Base-by-base conservation (phyloP, 2,797 vertebrate genomes). In the Bradypodion pumilum region DNA sequence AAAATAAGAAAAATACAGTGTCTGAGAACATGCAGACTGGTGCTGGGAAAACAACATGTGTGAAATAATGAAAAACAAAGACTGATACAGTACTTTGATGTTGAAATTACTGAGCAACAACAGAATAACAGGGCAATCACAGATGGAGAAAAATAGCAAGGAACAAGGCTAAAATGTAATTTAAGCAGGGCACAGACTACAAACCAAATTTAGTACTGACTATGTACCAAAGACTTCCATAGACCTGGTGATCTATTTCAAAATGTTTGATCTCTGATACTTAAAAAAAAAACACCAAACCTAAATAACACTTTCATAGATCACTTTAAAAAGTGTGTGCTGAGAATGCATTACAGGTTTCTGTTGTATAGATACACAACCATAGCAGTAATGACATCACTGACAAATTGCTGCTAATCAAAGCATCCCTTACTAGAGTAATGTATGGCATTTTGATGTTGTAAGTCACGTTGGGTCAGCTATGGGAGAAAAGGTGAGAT, bases 1-100 rank as follows among this genome's bases (percentile, higher is more conserved):
- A 93, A 79, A 91, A 81, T 66, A 94, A 90, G 81, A 89, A 91
- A 89, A 95, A 92, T 69, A 63, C 37, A 83, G 72, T 56, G 56
- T 56, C 66, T 88, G 84, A 90, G 76, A 66, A 91, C 40, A 88
- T 59, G 25, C 2, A 87, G 37, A 25, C 32, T 75, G 88, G 49
- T 25, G 27, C 21, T 80, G 6, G 23, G 56, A 25, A 92, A 81
- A 52, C 23, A 25, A 92, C 70, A 10, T 56, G 87, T 13, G 91
- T 21, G 85, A 86, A 89, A 84, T 89, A 44, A 32, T 87, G 0
- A 9, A 90, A 89, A 9, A 78, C 60, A 77, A 70, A 16, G 60
- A 76, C 81, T 86, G n/a, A n/a, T n/a, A n/a, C n/a, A 82, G 13
- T 52, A 63, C 86, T 94, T 91, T 91, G 84, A 92, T 88, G 85